phyloP scores from a whole-genome alignment of 2,113 vertebrate species.

The Paraplagusia blochii region DNA sequence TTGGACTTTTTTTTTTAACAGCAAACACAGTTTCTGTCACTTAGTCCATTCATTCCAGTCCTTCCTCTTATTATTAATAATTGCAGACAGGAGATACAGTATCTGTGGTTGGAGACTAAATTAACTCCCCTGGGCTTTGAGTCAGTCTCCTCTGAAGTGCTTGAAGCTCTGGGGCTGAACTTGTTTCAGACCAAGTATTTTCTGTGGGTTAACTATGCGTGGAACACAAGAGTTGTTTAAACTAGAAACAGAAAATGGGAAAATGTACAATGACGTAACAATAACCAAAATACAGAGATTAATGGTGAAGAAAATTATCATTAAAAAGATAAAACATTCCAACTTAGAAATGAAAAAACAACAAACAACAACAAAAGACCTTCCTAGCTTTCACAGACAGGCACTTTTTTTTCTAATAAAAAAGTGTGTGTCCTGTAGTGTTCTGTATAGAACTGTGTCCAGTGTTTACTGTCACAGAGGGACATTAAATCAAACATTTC shows the following conservation, averaged over 20 bases:
- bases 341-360: no score
- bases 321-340: no score
- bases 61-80: slow-evolving; percentile 58
- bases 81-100: slow-evolving; percentile 40
- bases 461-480: no score
- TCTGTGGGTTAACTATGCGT: slow-evolving; percentile 4
- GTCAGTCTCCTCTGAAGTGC: slow-evolving; percentile 49
- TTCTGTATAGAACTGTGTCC: no score
- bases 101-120: slow-evolving; percentile 26
- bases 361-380: no score
- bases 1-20: slow-evolving; percentile 21
- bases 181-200: background rate
- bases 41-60: slow-evolving; percentile 22
- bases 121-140: slow-evolving; percentile 37
- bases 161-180: slow-evolving; percentile 24
- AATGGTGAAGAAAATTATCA: background rate
- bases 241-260: background rate
- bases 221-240: slow-evolving; percentile 7
- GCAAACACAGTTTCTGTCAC: slow-evolving; percentile 36
- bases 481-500: no score
- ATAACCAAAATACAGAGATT: background rate
- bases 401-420: no score
- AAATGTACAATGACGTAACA: slow-evolving; percentile 8
- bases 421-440: no score
- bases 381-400: no score